Conservation (phyloP, 2,113 vertebrate genomes). For the Empidonax traillii region DNA sequence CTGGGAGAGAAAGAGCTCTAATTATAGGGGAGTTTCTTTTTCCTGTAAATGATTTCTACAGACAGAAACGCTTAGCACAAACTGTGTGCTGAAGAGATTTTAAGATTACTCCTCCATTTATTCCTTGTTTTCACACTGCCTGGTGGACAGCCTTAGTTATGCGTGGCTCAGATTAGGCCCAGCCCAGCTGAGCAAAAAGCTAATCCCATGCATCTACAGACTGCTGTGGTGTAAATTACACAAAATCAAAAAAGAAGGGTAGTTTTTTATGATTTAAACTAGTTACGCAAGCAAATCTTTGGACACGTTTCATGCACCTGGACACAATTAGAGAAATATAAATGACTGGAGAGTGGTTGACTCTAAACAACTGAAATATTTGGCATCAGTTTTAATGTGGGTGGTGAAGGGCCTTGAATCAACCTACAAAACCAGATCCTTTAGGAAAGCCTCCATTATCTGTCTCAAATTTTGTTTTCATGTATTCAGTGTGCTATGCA, state of each 20-base stretch:
- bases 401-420: background rate
- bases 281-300: constrained; percentile 48
- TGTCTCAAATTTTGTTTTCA: background rate
- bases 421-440: background rate
- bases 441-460: background rate
- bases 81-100: background rate
- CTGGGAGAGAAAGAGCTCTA: background rate
- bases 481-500: background rate
- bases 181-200: background rate
- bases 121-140: background rate
- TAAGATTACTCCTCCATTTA: background rate
- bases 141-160: background rate
- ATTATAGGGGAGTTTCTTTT: background rate
- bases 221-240: background rate
- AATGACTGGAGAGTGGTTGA: constrained; percentile 38
- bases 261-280: background rate
- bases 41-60: background rate
- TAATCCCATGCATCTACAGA: background rate
- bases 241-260: background rate
- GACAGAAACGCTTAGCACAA: background rate
- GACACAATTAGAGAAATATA: constrained; percentile 38
- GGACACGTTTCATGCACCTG: constrained; percentile 62
- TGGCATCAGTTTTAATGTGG: constrained; percentile 39
- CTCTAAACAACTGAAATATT: constrained; percentile 40
- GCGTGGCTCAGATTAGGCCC: background rate